These are phyloP conservation scores for Strigamia maritima DNA, from an alignment of 2,888 invertebrate genomes.

Conservation along the genomic window DNA sequence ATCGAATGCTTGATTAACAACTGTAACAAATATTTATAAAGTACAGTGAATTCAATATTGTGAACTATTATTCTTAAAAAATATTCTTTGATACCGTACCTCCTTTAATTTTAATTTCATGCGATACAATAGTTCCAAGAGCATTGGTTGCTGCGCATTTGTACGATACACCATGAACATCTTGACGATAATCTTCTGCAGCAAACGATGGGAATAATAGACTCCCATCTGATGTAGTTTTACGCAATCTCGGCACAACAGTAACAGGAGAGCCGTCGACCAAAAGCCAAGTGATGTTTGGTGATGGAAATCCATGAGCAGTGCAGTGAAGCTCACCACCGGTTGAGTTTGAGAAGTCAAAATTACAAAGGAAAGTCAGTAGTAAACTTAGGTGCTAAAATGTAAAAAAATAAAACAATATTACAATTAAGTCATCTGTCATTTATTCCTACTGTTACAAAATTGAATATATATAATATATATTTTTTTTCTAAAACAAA, in stretches of 20 bases:
- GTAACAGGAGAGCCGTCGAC: slow-evolving; percentile 47
- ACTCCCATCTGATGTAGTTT: slow-evolving; percentile 46
- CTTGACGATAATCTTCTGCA: slow-evolving; percentile 41
- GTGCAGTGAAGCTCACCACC: slow-evolving; percentile 48
- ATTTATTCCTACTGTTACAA: background rate
- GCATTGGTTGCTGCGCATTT: slow-evolving; percentile 44
- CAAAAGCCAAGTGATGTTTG: slow-evolving; percentile 47
- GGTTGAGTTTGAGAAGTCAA: slow-evolving; percentile 49
- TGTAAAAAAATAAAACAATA: too few relatives aligned
- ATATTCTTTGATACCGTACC: slow-evolving; percentile 41
- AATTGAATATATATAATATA: too few relatives aligned
- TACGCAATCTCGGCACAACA: slow-evolving; percentile 45
- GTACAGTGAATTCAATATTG: too few relatives aligned
- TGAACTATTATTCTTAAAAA: background rate
- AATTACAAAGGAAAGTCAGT: background rate
- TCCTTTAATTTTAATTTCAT: slow-evolving; percentile 45
- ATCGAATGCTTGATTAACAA: slow-evolving; percentile 50
- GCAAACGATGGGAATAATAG: slow-evolving; percentile 43
- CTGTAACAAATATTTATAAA: slow-evolving; percentile 44
- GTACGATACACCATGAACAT: slow-evolving; percentile 45
- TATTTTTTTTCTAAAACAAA: too few relatives aligned
- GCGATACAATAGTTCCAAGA: slow-evolving; percentile 45
- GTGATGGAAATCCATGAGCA: slow-evolving; percentile 48
- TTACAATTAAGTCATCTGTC: background rate
- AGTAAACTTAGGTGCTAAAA: background rate